Percentiles rank a stretch among this genome's conserved stretches.
These are phyloP conservation scores for Acrocephalus scirpaceus DNA, from an alignment of 2,797 vertebrate species.

Conservation along the genomic window DNA sequence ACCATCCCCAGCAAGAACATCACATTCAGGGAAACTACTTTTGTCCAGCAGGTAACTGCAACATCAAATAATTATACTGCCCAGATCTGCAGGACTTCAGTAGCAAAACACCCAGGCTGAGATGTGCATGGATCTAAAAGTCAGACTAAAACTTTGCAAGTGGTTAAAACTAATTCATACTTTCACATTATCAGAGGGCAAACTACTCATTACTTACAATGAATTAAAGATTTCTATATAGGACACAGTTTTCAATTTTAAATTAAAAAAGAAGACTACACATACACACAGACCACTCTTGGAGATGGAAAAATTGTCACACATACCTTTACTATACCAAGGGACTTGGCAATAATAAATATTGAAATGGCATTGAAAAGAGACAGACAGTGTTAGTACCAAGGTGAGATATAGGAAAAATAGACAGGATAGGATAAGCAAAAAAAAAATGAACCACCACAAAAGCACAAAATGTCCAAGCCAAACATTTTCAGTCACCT, in stretches of 20 bases:
- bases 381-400: background rate
- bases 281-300: background rate
- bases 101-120: background rate
- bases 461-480: background rate
- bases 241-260: background rate
- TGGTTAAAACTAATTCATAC: background rate
- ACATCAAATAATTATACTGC: background rate
- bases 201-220: background rate
- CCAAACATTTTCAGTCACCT: background rate
- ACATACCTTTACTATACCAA: background rate
- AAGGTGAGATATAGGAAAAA: background rate
- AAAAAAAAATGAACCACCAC: background rate
- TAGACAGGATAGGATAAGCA: background rate
- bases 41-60: background rate
- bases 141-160: background rate
- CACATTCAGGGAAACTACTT: background rate
- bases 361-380: background rate
- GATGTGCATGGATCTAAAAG: background rate
- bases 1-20: background rate
- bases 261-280: background rate
- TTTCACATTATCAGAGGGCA: background rate
- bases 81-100: background rate
- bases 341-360: background rate
- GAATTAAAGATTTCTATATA: background rate
- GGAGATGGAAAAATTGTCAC: background rate